Evolutionary conservation across 2,888 invertebrate species (phyloP), one percentile per base, ranked within the genome.

Genomic region (Romanomermis culicivorax): DNA sequence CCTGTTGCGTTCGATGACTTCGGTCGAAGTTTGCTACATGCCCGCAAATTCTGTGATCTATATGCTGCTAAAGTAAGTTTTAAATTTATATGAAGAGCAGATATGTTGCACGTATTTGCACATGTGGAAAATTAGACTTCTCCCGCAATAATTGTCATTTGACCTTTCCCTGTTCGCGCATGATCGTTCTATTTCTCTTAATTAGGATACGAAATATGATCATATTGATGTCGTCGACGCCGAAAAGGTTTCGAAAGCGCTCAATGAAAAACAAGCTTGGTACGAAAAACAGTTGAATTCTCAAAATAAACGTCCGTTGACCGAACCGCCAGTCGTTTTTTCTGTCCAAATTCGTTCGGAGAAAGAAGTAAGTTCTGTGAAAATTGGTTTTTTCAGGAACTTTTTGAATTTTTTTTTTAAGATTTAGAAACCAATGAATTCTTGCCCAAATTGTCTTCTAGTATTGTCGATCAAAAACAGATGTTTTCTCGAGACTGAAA

Each of bases 1-100:
- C 83, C 83, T 1, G 73, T 75, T 0, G 83, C 81, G 0, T 75
- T 91, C 58, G 85, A 89, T 59, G 82, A 84, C 62, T 78, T 87
- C 50, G 81, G 82, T 43, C 76, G 78, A 57, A 74, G 80, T 24
- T 75, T 93, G 53, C 83, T 85, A 67, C 72, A 82, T 57, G 80
- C 83, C n/a, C 80, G 81, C 64, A 85, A 85, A 69, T 81, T 81
- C 29, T 63, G 61, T 56, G 64, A 64, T 2, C 60, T 60, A 36
- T 64, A 61, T 52, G 55, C 52, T 1, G 54, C 65, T 30, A 72
- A 72, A 7, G 80, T 83, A 60, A 76, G 79, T 25, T 82, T 81
- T 65, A 85, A 79, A 2, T n/a, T n/a, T n/a, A n/a, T n/a, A 17
- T 56, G 2, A n/a, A n/a, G n/a, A n/a, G n/a, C n/a, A n/a, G n/a